These are phyloP conservation scores for Indicator indicator DNA, from an alignment of 2,113 vertebrate genomes.

Conservation along the genomic window DNA sequence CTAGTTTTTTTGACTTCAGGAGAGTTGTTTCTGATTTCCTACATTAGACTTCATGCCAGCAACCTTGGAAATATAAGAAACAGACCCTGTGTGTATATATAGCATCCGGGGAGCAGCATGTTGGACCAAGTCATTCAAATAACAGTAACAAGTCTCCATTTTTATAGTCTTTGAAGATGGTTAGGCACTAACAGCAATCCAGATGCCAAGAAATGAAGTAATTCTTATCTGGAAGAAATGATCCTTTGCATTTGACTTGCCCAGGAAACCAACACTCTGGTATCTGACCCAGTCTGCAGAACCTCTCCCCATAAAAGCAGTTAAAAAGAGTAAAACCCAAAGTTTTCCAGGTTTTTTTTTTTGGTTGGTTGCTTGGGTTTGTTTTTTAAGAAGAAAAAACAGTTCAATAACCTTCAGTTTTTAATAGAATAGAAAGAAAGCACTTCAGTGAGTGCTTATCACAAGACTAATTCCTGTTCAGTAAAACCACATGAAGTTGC, in stretches of 20 bases:
- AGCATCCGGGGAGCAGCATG: not conserved
- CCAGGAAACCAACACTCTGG: not conserved
- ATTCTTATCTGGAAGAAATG: not conserved
- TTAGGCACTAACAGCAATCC: not conserved
- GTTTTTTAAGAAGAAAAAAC: not conserved
- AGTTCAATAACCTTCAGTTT: not conserved
- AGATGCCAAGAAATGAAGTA: slow-evolving; percentile 1
- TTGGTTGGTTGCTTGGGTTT: not conserved
- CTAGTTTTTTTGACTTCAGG: not conserved
- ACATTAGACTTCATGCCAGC: not conserved
- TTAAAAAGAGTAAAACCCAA: not conserved
- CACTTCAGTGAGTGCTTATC: not conserved
- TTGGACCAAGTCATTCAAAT: not conserved
- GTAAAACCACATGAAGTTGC: too few relatives aligned
- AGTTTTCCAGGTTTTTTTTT: not conserved
- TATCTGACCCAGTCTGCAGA: not conserved
- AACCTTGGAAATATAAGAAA: not conserved
- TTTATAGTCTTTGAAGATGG: slow-evolving; percentile 31
- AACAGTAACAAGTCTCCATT: not conserved
- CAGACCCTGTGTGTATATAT: not conserved
- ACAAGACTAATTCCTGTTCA: not conserved
- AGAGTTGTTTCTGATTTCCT: not conserved
- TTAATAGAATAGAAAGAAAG: not conserved
- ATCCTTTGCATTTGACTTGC: not conserved
- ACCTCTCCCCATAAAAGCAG: not conserved